These are phyloP conservation scores for Amazonetta brasiliensis DNA, from an alignment of 2,797 vertebrate species.

Conservation along the genomic window DNA sequence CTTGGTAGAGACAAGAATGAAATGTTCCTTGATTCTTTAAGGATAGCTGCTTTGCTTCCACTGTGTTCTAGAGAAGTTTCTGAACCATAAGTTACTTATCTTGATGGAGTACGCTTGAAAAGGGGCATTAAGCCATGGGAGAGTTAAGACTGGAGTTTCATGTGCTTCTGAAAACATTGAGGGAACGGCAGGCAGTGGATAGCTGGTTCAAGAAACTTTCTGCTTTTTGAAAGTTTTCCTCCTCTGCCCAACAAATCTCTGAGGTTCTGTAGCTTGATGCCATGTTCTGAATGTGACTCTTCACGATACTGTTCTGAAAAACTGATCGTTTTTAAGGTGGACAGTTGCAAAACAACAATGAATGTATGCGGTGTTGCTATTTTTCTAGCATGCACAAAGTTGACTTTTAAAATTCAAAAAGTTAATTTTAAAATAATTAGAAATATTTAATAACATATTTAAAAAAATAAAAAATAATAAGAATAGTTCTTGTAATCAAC, in stretches of 20 bases:
- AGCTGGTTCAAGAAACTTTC: no score
- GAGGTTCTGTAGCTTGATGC: not conserved
- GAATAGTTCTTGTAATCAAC: not conserved
- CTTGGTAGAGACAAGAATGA: not conserved
- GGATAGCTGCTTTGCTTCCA: not conserved
- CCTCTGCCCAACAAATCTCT: not conserved
- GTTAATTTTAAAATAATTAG: no score
- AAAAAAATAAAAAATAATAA: no score
- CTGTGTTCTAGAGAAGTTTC: not conserved
- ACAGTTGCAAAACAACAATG: not conserved
- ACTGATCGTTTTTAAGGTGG: not conserved
- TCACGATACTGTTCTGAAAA: not conserved
- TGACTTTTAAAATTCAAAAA: not conserved
- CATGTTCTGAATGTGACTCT: not conserved
- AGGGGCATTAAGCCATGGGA: not conserved
- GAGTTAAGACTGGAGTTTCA: not conserved
- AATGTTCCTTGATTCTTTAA: not conserved
- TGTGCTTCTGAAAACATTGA: not conserved
- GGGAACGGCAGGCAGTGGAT: not conserved
- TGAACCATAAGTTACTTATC: not conserved
- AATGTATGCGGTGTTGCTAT: not conserved
- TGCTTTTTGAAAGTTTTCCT: not conserved
- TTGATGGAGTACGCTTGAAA: not conserved
- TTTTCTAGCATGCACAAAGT: not conserved
- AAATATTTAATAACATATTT: no score